Evolutionary conservation across 2,797 vertebrate genomes (phyloP).

Genomic region (Melanotaenia pygmaea): DNA sequence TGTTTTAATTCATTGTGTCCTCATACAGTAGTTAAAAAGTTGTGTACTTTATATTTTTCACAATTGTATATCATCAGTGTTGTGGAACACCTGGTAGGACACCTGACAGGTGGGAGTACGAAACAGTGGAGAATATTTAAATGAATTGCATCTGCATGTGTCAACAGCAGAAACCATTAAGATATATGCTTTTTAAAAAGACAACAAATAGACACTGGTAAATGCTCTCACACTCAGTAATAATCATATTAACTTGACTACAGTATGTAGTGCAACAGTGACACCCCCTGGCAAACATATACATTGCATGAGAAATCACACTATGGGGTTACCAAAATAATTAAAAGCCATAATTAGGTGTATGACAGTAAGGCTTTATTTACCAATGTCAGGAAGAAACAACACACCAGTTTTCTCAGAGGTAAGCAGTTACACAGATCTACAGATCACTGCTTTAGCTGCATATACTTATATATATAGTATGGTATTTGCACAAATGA

Average conservation of each 20-base stretch:
- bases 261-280: conserved; percentile 60
- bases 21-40: too few relatives aligned
- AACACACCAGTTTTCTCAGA: conserved; percentile 52
- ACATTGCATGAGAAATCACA: not conserved
- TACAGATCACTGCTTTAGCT: conserved; percentile 65
- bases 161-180: conserved; percentile 4
- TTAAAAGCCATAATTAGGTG: conserved; percentile 4
- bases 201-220: not conserved
- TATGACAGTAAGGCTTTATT: conserved; percentile 80
- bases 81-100: not conserved
- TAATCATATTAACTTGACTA: not conserved
- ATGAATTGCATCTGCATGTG: not conserved
- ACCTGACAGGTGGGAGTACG: not conserved
- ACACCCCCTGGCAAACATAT: conserved; percentile 63
- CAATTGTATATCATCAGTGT: not conserved
- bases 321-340: conserved; percentile 1
- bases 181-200: not conserved
- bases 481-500: conserved; percentile 58
- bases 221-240: not conserved
- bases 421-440: conserved; percentile 62
- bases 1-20: too few relatives aligned
- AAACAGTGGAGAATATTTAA: not conserved
- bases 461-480: conserved; percentile 40
- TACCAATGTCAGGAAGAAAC: conserved; percentile 63
- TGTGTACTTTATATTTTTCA: too few relatives aligned